Evolutionary conservation across 2,797 vertebrate species (phyloP), one percentile per base, ranked within the genome.

Genomic region (Cirrhinus molitorella): DNA sequence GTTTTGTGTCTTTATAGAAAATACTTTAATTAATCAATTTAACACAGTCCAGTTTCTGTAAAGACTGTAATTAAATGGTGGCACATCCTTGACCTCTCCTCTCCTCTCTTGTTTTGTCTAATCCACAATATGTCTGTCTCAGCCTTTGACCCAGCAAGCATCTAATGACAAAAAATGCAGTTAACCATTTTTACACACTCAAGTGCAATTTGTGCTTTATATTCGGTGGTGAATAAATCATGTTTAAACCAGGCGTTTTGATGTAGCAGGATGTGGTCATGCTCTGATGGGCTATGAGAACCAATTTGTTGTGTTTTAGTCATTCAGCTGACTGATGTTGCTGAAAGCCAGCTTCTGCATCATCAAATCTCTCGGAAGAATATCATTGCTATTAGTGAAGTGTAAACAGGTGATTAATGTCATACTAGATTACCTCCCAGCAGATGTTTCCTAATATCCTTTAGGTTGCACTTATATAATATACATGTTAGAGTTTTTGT

Each of bases 181-280:
- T 70, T 25, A 59, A 57, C 17, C 78, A 31, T 37, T 31, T 79
- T 47, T 49, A 19, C 16, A 34, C 57, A 34, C 75, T 49, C 9
- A n/a, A 21, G 65, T 45, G 3, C 13, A 40, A 13, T 68, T 57
- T 68, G 10, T 4, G 31, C 28, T 55, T 43, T 40, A 80, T 34
- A 37, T 55, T 55, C 14, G 43, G 13, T 57, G 49, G 23, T 49
- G 34, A 11, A 28, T 57, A 55, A 80, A 57, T 17, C n/a, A 49
- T 5, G 12, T 68, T 34, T 53, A 13, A 67, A 57, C 49, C 55
- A 34, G 51, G 16, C 65, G 21, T 43, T 80, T 57, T 43, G 16
- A 70, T 80, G 37, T 40, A 70, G 65, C 31, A 28, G 34, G 65
- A 55, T 55, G n/a, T 53, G 65, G n/a, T 68, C 28, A 53, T 53